These are phyloP conservation scores for Bujurquina vittata DNA, from an alignment of 2,113 vertebrate genomes.

Conservation along the genomic window DNA sequence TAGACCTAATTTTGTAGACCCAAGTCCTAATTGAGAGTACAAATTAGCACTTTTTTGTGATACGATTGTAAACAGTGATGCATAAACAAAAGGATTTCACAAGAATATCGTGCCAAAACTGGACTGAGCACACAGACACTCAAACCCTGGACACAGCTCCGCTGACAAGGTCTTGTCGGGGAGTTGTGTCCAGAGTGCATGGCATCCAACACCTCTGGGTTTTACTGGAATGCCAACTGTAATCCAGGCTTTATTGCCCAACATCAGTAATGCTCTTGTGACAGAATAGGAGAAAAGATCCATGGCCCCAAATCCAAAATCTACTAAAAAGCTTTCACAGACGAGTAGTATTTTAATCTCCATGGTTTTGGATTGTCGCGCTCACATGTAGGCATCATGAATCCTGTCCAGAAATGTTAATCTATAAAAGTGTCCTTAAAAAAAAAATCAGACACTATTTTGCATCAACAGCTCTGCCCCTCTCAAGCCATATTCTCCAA, in stretches of 20 bases:
- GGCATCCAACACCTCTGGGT: not conserved
- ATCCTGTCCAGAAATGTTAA: not conserved
- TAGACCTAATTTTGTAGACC: not conserved
- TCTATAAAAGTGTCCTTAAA: not conserved
- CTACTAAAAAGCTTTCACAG: not conserved
- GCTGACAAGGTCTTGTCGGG: not conserved
- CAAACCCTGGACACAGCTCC: not conserved
- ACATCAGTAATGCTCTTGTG: conserved; percentile 12
- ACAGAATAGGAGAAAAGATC: conserved; percentile 21
- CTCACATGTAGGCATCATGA: not conserved
- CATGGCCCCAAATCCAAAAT: not conserved
- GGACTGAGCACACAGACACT: not conserved
- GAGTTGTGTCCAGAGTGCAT: not conserved
- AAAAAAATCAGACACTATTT: not conserved
- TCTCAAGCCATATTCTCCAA: not conserved
- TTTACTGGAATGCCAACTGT: conserved; percentile 2
- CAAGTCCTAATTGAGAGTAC: not conserved
- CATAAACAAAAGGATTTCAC: not conserved
- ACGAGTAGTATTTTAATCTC: not conserved
- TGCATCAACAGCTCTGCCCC: not conserved
- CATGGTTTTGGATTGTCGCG: not conserved
- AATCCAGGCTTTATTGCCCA: conserved; percentile 7
- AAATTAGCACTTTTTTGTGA: not conserved
- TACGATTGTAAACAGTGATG: not conserved
- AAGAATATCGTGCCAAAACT: not conserved